Base-by-base conservation (phyloP, 2,797 vertebrate genomes). In the Labeo calbasu region DNA sequence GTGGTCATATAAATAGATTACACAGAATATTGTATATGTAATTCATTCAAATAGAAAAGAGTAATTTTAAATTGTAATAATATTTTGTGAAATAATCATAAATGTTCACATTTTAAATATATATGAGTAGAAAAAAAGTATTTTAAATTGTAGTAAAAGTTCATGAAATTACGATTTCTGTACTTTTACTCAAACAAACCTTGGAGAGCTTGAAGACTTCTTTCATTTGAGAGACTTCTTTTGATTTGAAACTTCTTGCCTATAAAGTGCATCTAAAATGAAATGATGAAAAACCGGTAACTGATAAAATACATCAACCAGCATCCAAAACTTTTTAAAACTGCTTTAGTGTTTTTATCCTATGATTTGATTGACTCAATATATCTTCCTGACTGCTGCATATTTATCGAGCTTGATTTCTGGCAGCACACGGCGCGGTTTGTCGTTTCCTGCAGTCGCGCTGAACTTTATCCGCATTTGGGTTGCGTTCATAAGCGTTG, bases 391-490 rank as follows among this genome's bases (percentile, higher is more conserved):
- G 25, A 36, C 6, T 19, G 36, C 19, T 28, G 19, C 40, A n/a
- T 63, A 72, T 32, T 76, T 75, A 57, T 68, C 0, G 9, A 50
- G 21, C 36, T 59, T 25, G 23, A 46, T 36, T 61, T 61, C 13
- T 51, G 43, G 43, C 76, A 79, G 53, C 12, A 28, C 17, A 40
- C 2, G 3, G 5, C 0, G 6, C 46, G 14, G 50, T 66, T 68
- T 32, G 61, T 51, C 21, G 2, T 25, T 51, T 57, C 32, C 13
- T 51, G 40, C 19, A 40, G 9, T 17, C 23, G 17, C 21, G 10
- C 23, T 50, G 46, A 68, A 51, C 71, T 81, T 66, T 79, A 68
- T 85, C 72, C 28, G 55, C 23, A 61, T 81, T 77, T 77, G 51
- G 53, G 40, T n/a, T 61, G 68, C 14, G 0, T 82, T 84, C 65